Conservation (phyloP, 2,888 invertebrate genomes). For the Acanthacorydalis orientalis region DNA sequence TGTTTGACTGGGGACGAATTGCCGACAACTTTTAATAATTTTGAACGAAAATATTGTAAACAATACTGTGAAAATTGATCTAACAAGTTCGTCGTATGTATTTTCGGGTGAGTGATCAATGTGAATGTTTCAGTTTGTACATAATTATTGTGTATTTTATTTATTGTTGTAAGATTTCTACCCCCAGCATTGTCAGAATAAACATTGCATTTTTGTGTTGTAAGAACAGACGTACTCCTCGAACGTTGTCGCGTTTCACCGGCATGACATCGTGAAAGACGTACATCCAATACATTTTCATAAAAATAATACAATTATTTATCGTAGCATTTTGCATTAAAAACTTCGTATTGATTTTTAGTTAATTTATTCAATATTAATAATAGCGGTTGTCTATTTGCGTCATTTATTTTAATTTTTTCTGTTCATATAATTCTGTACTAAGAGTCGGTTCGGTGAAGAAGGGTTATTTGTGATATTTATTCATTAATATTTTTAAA, state of each 20-base stretch:
- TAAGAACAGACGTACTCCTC: slow-evolving; percentile 19
- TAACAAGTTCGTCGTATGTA: not conserved
- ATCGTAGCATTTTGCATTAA: slow-evolving; percentile 30
- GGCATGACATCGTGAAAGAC: slow-evolving; percentile 17
- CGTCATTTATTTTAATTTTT: slow-evolving; percentile 1
- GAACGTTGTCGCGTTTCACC: slow-evolving; percentile 14
- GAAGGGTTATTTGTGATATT: not conserved
- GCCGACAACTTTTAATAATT: not conserved
- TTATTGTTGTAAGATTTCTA: slow-evolving; percentile 1
- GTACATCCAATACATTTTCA: slow-evolving; percentile 18
- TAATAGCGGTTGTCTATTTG: not conserved
- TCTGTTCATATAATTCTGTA: not conserved
- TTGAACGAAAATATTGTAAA: not conserved
- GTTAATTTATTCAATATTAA: slow-evolving; percentile 16
- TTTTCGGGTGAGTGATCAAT: not conserved
- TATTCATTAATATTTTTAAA: not conserved
- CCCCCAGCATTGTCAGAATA: slow-evolving; percentile 7
- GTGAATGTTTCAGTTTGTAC: not conserved
- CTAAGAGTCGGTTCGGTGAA: not conserved
- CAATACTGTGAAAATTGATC: not conserved
- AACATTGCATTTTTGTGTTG: slow-evolving; percentile 11
- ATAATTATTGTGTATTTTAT: not conserved
- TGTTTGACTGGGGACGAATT: not conserved
- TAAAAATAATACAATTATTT: slow-evolving; percentile 25
- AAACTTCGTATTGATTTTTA: slow-evolving; percentile 27